Evolutionary conservation across 2,113 vertebrate species (phyloP), one percentile per base, ranked within the genome.

Genomic region (Nannobrachium achirus): DNA sequence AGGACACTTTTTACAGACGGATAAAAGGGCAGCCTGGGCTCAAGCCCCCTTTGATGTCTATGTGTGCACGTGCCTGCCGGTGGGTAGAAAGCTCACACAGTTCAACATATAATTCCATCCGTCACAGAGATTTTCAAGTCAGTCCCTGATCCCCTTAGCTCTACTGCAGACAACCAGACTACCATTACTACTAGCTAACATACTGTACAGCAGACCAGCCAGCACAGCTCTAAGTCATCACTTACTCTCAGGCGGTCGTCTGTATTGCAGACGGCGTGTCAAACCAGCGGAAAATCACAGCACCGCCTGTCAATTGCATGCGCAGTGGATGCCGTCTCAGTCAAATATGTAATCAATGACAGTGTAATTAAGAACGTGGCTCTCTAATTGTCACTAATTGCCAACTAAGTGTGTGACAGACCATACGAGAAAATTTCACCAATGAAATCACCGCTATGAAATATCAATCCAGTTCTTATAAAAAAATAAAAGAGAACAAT

Each of bases 311-410:
- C 79, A 86, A 77, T 81, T 75, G 60, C 72, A n/a, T 70, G 50
- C 75, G 78, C 56, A 16, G 66, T 19, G 53, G 68, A 76, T 39
- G 69, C 58, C 0, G 62, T 70, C 63, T 71, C 64, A 75, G 76
- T 76, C 70, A 52, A 69, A 80, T 45, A 66, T 60, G 69, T 66
- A 76, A 72, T 55, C 62, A 64, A 51, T 83, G 81, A 82, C 77
- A 81, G 79, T 58, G 45, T 75, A 73, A 74, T 83, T 79, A 74
- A 33, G 66, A 71, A 19, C 39, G 9, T 16, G 33, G 68, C 73
- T 53, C 45, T 63, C 51, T 75, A 83, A 86, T 79, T 85, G 75
- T 82, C 75, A 76, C 61, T 77, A 82, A 86, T 76, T 79, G 71
- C 78, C 69, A 81, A n/a, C n/a, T n/a, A n/a, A 33, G 69, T 56